phyloP scores from a whole-genome alignment of 2,888 invertebrate genomes.

The Scaptomyza parva region DNA sequence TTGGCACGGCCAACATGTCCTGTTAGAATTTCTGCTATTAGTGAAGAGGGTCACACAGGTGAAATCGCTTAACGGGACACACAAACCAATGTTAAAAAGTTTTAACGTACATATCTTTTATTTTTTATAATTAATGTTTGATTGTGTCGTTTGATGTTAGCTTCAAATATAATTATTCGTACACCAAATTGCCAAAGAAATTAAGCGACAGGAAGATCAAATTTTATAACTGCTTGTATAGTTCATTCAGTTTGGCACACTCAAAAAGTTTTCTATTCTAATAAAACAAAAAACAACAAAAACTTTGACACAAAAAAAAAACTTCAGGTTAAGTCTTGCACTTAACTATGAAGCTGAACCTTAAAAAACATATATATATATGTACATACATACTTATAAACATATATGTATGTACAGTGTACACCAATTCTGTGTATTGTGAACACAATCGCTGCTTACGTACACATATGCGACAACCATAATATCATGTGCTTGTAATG shows the following conservation, averaged over 20 bases:
- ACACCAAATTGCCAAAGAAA: neutral
- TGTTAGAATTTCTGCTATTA: conserved; percentile 25
- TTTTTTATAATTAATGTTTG: too few species aligned
- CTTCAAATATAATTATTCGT: neutral
- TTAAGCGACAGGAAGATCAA: neutral
- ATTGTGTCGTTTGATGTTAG: neutral
- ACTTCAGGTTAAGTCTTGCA: conserved; percentile 50
- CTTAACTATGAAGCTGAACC: conserved; percentile 54
- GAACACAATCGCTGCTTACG: conserved; percentile 12
- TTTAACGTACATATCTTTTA: too few species aligned
- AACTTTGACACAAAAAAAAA: conserved; percentile 18
- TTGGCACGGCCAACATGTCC: conserved; percentile 40
- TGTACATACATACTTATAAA: conserved; percentile 6
- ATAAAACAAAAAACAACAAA: neutral
- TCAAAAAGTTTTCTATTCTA: conserved; percentile 7
- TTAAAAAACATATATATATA: conserved; percentile 15
- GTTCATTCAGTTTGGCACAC: neutral
- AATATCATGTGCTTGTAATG: conserved; percentile 63
- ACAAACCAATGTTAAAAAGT: conserved; percentile 18
- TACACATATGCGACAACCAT: conserved; percentile 57
- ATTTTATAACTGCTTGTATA: neutral
- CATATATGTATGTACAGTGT: neutral
- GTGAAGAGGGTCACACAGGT: neutral
- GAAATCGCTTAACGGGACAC: neutral
- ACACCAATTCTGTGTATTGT: neutral